Evolutionary conservation across 2,888 invertebrate species (phyloP).

Genomic region (Helobdella robusta): DNA sequence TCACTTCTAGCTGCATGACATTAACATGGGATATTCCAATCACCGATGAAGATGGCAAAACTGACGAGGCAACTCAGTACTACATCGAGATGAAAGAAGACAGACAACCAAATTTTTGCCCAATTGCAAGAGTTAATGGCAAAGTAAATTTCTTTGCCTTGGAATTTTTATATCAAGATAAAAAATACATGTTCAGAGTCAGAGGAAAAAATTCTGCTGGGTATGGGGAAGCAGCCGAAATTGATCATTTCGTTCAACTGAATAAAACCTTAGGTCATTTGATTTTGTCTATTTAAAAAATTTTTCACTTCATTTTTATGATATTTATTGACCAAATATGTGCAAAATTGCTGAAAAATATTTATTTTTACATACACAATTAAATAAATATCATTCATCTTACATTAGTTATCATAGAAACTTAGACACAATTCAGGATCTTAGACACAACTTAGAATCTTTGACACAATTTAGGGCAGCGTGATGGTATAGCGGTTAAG

Average conservation of each 20-base stretch:
- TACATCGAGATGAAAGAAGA: constrained; percentile 34
- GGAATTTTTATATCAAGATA: constrained; percentile 22
- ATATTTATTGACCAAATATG: background rate
- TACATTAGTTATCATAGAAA: no score
- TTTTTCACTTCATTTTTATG: background rate
- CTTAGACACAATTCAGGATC: no score
- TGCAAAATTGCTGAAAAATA: background rate
- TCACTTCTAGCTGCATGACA: constrained; percentile 20
- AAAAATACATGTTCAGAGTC: constrained; percentile 67
- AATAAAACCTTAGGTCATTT: constrained; percentile 18
- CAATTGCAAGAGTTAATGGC: constrained; percentile 26
- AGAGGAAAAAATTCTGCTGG: constrained; percentile 52
- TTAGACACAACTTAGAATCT: no score
- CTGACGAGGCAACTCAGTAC: constrained; percentile 37
- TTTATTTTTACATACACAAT: no score
- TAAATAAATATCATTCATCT: no score
- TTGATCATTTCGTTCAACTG: constrained; percentile 11
- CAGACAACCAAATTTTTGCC: constrained; percentile 19
- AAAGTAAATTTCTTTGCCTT: constrained; percentile 6
- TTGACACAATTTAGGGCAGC: no score
- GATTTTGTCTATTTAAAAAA: no score
- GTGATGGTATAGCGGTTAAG: no score
- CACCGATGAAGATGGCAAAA: constrained; percentile 39
- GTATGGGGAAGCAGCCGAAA: constrained; percentile 7
- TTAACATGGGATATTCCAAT: constrained; percentile 44